Conservation (phyloP, 2,797 vertebrate species). For the Thaleichthys pacificus region DNA sequence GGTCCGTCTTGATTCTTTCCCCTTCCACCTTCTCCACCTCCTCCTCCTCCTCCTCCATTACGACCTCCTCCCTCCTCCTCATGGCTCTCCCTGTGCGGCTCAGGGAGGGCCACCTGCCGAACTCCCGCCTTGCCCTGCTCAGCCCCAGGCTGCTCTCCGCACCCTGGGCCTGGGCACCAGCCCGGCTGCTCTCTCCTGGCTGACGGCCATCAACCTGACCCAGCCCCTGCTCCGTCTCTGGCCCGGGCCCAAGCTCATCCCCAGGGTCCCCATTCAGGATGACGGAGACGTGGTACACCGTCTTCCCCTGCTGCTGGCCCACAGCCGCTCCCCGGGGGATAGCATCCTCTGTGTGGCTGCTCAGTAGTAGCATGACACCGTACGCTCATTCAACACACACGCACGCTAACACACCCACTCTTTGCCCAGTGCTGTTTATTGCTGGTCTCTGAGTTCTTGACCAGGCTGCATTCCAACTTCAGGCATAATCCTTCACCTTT, state of each 20-base stretch:
- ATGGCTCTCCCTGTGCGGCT: conserved; percentile 51
- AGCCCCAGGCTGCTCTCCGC: conserved; percentile 51
- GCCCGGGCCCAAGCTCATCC: conserved; percentile 46
- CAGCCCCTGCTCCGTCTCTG: conserved; percentile 48
- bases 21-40: conserved; percentile 53
- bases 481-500: conserved; percentile 78
- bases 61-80: conserved; percentile 61
- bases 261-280: conserved; percentile 55
- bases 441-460: conserved; percentile 64
- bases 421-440: conserved; percentile 39
- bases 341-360: conserved; percentile 62
- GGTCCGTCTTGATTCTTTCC: conserved; percentile 77
- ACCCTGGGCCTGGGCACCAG: conserved; percentile 11
- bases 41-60: conserved; percentile 62
- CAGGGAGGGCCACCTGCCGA: conserved; percentile 66
- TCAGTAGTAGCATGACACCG: conserved; percentile 71
- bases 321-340: conserved; percentile 51
- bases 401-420: conserved; percentile 19
- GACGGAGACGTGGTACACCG: conserved; percentile 55
- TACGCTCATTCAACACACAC: conserved; percentile 26
- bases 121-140: conserved; percentile 63
- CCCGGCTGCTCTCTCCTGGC: conserved; percentile 42
- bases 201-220: conserved; percentile 42
- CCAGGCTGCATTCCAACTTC: conserved; percentile 71
- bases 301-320: conserved; percentile 52